These are phyloP conservation scores for Keiferia lycopersicella DNA, from an alignment of 2,888 invertebrate genomes.

Conservation along the genomic window DNA sequence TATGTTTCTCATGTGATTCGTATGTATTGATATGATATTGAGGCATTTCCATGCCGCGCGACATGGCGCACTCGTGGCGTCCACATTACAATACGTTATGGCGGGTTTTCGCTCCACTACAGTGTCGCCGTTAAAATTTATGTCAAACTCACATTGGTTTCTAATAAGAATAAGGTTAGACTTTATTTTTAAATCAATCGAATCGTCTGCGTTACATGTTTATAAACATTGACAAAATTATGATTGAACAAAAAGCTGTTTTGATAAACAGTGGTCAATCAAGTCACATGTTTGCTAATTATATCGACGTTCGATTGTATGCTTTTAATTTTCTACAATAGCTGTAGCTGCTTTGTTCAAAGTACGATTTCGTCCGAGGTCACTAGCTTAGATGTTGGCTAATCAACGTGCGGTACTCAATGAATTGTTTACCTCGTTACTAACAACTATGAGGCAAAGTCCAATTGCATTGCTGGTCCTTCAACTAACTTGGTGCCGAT, in stretches of 20 bases:
- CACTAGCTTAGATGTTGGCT: constrained; percentile 66
- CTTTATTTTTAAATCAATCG: background rate
- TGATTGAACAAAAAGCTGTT: constrained; percentile 36
- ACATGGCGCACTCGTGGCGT: constrained; percentile 71
- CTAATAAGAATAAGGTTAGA: constrained; percentile 1
- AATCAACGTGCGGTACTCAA: constrained; percentile 60
- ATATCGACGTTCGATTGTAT: constrained; percentile 38
- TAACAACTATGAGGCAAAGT: constrained; percentile 32
- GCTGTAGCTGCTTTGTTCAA: constrained; percentile 64
- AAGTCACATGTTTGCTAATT: constrained; percentile 38
- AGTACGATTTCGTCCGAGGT: constrained; percentile 70
- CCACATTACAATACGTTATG: constrained; percentile 64
- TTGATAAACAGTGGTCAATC: constrained; percentile 34
- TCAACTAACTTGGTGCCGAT: background rate
- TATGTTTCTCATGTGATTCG: constrained; percentile 33
- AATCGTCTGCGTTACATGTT: constrained; percentile 29
- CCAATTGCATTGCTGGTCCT: constrained; percentile 21
- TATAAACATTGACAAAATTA: constrained; percentile 33
- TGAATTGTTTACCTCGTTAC: constrained; percentile 45
- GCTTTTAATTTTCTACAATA: constrained; percentile 47
- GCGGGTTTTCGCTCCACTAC: constrained; percentile 59
- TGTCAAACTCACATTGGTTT: constrained; percentile 7
- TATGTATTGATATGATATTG: background rate
- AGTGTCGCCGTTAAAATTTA: constrained; percentile 33
- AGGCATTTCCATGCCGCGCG: constrained; percentile 37